These are phyloP conservation scores for Numenius arquata DNA, from an alignment of 2,113 vertebrate genomes.

Conservation along the genomic window DNA sequence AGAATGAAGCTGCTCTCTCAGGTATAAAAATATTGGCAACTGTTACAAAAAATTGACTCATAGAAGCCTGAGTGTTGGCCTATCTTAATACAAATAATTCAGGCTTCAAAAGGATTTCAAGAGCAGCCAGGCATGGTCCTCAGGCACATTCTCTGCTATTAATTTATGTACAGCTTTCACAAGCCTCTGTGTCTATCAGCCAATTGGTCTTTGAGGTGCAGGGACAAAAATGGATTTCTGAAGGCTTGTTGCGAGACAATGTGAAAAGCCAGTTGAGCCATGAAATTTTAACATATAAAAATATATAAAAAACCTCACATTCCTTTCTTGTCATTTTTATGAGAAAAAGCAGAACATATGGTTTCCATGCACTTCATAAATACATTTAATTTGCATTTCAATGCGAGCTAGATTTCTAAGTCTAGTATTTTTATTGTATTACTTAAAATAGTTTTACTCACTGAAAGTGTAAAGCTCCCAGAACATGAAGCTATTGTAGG, in stretches of 20 bases:
- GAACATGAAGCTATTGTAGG: not conserved
- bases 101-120: slow-evolving; percentile 75
- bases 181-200: slow-evolving; percentile 65
- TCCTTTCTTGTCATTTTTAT: slow-evolving; percentile 12
- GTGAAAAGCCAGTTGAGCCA: slow-evolving; percentile 22
- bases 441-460: slow-evolving; percentile 19
- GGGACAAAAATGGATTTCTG: slow-evolving; percentile 72
- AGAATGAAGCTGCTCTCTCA: slow-evolving; percentile 85
- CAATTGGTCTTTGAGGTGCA: slow-evolving; percentile 64
- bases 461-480: not conserved
- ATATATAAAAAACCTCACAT: not conserved
- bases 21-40: slow-evolving; percentile 89
- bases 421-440: not conserved
- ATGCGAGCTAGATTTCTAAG: slow-evolving; percentile 9
- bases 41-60: slow-evolving; percentile 85
- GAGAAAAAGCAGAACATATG: not conserved
- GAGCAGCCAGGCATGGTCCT: slow-evolving; percentile 74
- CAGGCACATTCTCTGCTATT: slow-evolving; percentile 69
- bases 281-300: slow-evolving; percentile 48
- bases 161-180: slow-evolving; percentile 73
- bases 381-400: slow-evolving; percentile 20
- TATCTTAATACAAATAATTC: slow-evolving; percentile 85
- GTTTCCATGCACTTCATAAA: not conserved
- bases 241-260: slow-evolving; percentile 59
- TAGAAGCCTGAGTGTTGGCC: slow-evolving; percentile 72